Base-by-base conservation (phyloP, 2,797 vertebrate species). In the Myotis vivesi region DNA sequence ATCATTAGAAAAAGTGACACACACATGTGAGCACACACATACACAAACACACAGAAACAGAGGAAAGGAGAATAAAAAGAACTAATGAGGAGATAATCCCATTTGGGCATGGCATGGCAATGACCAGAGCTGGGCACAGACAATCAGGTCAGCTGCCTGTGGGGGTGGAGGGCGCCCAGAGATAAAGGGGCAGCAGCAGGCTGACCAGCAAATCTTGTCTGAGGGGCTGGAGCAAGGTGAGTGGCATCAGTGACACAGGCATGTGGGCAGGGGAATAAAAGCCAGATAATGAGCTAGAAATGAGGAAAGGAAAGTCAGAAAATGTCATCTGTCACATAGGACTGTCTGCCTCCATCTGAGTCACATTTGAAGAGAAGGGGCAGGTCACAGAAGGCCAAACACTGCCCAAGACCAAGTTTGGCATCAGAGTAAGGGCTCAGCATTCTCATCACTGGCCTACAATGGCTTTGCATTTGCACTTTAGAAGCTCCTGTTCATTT, bases 21-120 rank as follows among this genome's bases (percentile, higher is more conserved):
- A 19, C 36, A 12, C 8, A 44, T 8, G 41, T 2, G 41, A 62
- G 19, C 44, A 36, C 66, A 30, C 68, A 49, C 25, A 8, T 28
- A 55, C 5, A 8, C 25, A 62, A 30, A n/a, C 20, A 62, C 22
- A 30, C 33, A n/a, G 28, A 23, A 1, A 76, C 1, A 76, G n/a
- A 83, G 30, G 22, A 28, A 75, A 49, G 8, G 69, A 80, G 49
- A 72, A 30, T 69, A 55, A 72, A 38, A 85, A 72, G 46, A 57
- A 71, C 81, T 95, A 96, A 97, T 95, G 87, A 95, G 93, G 83
- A 77, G 92, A 92, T 97, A 97, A 97, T 95, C 79, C 55, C 69
- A 97, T 98, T 94, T 97, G 92, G 41, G 38, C 33, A 71, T 19
- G 77, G 64, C 83, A 28, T 28, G 72, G 72, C 90, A 71, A n/a